Evolutionary conservation across 2,888 invertebrate genomes (phyloP).

Genomic region (Leistus spinibarbis): DNA sequence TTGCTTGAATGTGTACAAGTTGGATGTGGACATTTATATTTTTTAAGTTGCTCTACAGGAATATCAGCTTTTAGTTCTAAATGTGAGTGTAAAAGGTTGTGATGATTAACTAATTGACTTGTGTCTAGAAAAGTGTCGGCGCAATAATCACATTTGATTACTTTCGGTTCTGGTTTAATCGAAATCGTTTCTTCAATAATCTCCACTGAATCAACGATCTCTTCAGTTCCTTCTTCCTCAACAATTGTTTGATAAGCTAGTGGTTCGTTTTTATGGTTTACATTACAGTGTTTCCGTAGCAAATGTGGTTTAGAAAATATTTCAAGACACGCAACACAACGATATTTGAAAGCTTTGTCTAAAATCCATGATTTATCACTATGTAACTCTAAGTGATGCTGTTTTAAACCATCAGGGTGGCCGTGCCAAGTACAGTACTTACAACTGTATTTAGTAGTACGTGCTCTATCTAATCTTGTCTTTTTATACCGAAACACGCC

Average conservation of each 20-base stretch:
- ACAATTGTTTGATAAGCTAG: conserved; percentile 46
- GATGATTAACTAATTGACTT: conserved; percentile 52
- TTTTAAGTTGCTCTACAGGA: conserved; percentile 43
- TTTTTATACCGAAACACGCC: conserved; percentile 37
- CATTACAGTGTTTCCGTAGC: conserved; percentile 47
- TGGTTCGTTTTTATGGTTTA: conserved; percentile 47
- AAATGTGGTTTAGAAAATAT: conserved; percentile 45
- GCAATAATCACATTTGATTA: conserved; percentile 48
- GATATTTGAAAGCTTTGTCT: conserved; percentile 43
- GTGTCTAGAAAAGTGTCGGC: conserved; percentile 51
- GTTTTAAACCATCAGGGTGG: conserved; percentile 48
- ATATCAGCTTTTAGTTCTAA: conserved; percentile 47
- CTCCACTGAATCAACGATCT: conserved; percentile 44
- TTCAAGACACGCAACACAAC: conserved; percentile 48
- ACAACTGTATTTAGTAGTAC: conserved; percentile 44
- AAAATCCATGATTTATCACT: conserved; percentile 44
- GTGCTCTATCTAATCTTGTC: conserved; percentile 9
- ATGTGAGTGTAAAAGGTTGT: conserved; percentile 54
- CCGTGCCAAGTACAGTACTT: conserved; percentile 50
- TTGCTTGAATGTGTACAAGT: conserved; percentile 52
- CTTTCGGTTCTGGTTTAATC: neutral
- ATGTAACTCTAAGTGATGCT: conserved; percentile 55
- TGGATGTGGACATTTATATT: conserved; percentile 57
- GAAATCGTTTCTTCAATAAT: conserved; percentile 43
- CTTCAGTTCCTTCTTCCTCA: conserved; percentile 47